Evolutionary conservation across 2,888 invertebrate species (phyloP), one percentile per base, ranked within the genome.

Genomic region (Clunio marinus): DNA sequence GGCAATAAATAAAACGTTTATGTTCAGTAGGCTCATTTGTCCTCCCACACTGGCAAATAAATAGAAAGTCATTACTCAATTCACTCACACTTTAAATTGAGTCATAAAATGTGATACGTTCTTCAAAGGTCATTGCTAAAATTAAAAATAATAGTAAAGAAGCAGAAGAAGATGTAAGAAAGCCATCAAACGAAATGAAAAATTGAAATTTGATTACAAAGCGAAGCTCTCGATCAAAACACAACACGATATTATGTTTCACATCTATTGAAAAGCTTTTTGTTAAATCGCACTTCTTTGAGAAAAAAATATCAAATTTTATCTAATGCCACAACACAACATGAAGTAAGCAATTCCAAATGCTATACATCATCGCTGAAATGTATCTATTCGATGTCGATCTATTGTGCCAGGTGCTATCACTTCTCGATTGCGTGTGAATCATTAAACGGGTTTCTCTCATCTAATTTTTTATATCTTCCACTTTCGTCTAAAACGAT

Each of bases 321-420:
- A 32, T 32, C 35, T 32, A 5, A 32, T 8, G 35, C 35, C 35
- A 32, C 35, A 13, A 32, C 5, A 8, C 35, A 32, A 32, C 13
- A 13, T 15, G 46, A 46, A 15, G 58, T 27, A 24, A 58, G 15
- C 58, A 27, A 58, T 58, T 58, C 17, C 58, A 10, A 27, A 58
- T 27, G 58, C 28, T 5, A 58, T 58, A 58, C 58, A 58, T 58
- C 58, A 58, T 22, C 51, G 13, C 20, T 57, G 57, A 57, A 57
- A 57, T 57, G n/a, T 57, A 57, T 57, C 57, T 57, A 24, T 51
- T 57, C 20, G 32, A 32, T 32, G 10, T 17, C 57, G 57, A 10
- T 27, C 27, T 57, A 57, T 25, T 57, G 57, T 57, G 57, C 57
- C 57, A 57, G 57, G 57, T 57, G 57, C 57, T 15, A 57, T 57